These are phyloP conservation scores for Poecile montanus DNA, from an alignment of 2,797 vertebrate species.

Conservation along the genomic window DNA sequence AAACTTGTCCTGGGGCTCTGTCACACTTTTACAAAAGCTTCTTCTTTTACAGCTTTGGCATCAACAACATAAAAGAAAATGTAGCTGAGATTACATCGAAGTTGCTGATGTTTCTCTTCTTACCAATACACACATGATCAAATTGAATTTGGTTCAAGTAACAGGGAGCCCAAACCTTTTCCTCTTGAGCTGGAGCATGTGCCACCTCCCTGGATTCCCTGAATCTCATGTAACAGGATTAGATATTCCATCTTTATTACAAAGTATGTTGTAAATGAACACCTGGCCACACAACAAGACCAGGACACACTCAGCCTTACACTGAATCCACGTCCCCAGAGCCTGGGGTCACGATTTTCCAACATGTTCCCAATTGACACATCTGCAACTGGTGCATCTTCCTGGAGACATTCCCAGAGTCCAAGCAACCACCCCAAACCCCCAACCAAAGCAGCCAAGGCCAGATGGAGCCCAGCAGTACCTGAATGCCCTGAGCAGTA, in stretches of 20 bases:
- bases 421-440: background rate
- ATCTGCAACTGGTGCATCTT: background rate
- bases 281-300: fast-evolving
- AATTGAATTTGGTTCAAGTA: background rate
- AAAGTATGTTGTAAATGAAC: background rate
- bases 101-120: conserved; percentile 25
- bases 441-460: fast-evolving
- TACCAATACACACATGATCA: background rate
- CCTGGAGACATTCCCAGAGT: background rate
- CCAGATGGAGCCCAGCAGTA: background rate
- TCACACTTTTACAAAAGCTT: conserved; percentile 32
- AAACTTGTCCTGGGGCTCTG: conserved; percentile 37
- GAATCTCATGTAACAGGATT: too few species aligned
- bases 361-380: background rate
- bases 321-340: background rate
- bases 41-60: conserved; percentile 30
- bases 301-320: background rate
- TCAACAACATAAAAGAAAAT: background rate
- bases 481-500: conserved; percentile 78
- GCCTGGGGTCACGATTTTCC: background rate
- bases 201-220: background rate
- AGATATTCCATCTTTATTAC: background rate
- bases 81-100: conserved; percentile 15
- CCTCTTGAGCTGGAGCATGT: background rate
- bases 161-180: background rate